Percentiles rank a stretch among this genome's conserved stretches.
These are phyloP conservation scores for Torymus auratus DNA, from an alignment of 2,888 invertebrate genomes.

Conservation along the genomic window DNA sequence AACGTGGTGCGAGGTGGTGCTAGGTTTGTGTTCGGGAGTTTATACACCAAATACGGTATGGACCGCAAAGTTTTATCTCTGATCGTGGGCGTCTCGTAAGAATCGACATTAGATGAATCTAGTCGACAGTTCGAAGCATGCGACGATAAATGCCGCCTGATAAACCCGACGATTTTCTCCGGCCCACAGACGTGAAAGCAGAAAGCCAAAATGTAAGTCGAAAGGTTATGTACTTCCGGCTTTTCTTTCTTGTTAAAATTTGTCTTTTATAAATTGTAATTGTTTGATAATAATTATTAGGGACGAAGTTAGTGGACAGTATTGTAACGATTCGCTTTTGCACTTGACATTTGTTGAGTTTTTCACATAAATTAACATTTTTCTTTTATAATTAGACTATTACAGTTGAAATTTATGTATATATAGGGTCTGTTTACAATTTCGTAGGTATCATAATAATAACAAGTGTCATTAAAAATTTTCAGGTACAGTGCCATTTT, in stretches of 20 bases:
- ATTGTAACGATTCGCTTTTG: too few relatives aligned
- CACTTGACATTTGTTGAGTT: too few relatives aligned
- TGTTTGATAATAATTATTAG: neutral
- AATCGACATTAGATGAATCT: neutral
- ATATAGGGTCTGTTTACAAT: too few relatives aligned
- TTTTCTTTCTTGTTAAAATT: neutral
- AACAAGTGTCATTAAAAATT: neutral
- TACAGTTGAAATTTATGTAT: too few relatives aligned
- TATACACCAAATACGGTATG: conserved; percentile 52
- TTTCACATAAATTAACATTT: too few relatives aligned
- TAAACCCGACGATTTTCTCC: neutral
- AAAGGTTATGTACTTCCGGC: conserved; percentile 23
- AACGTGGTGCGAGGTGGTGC: conserved; percentile 26
- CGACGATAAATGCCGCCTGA: neutral
- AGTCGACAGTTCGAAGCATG: conserved; percentile 12
- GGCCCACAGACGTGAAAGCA: neutral
- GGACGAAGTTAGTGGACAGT: too few relatives aligned
- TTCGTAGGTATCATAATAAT: too few relatives aligned
- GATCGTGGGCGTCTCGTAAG: conserved; percentile 34
- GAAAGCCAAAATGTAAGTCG: conserved; percentile 47
- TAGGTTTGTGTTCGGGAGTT: conserved; percentile 17
- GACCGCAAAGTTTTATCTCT: conserved; percentile 34
- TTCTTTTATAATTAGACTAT: too few relatives aligned
- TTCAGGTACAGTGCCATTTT: conserved; percentile 31
- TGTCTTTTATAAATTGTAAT: neutral